Evolutionary conservation across 2,113 vertebrate genomes (phyloP), one percentile per base, ranked within the genome.

Genomic region (Glaucidium brasilianum): DNA sequence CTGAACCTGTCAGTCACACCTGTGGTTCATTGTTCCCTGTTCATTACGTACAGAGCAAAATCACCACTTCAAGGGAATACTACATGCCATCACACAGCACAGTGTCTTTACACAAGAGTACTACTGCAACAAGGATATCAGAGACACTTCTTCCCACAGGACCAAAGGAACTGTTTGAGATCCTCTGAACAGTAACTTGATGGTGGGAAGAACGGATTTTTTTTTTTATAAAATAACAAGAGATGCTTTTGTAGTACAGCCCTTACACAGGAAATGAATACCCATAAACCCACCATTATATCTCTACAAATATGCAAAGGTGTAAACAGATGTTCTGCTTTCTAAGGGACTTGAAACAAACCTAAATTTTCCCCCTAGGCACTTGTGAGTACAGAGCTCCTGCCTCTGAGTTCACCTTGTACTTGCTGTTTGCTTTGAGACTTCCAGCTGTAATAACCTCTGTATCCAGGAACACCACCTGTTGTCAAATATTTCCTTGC

Each of bases 331-430:
- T 49, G 71, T 45, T 93, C 58, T 95, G 41, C 79, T 90, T 73
- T 73, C 79, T 12, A 80, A 81, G 55, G 87, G 90, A 92, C 50
- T 78, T 84, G 66, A 91, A 91, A 94, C 37, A 96, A 95, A 45
- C 3, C 35, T 71, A 62, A 43, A 87, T 82, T 92, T 92, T 62
- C 91, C 59, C 59, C 89, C 47, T 86, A 97, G 93, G 93, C 83
- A 95, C 82, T 94, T 94, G 15, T 78, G 62, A 93, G 84, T 88
- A 82, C 21, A 96, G 69, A 96, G 55, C 23, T 94, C 85, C 73
- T 84, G 35, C 22, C 72, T 83, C 88, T 11, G 75, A 72, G 58
- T 27, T 90, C 68, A 73, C 43, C 71, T 34, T 63, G 8, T 47
- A 45, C 63, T 45, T 72, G 45, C 58, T 83, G 59, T 84, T 96